Conservation (phyloP, 2,113 vertebrate species). For the Limanda limanda region DNA sequence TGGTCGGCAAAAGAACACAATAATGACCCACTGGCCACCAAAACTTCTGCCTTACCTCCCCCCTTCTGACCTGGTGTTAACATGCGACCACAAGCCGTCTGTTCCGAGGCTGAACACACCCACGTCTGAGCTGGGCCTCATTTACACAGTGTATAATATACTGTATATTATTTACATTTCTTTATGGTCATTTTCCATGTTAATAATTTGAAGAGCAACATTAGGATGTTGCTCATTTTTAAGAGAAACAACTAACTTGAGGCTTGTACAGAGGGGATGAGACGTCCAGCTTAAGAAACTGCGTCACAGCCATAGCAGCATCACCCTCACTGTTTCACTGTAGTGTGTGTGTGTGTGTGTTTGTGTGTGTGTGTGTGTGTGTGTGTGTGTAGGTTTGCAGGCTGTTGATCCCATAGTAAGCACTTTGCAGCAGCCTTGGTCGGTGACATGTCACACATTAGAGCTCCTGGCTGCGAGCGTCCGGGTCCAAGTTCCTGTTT, state of each 20-base stretch:
- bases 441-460: background rate
- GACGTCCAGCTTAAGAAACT: background rate
- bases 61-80: no score
- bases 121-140: background rate
- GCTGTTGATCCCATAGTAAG: background rate
- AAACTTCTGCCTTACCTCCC: no score
- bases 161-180: background rate
- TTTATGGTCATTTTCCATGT: constrained; percentile 9
- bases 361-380: background rate
- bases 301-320: constrained; percentile 1
- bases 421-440: background rate
- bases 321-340: constrained; percentile 1
- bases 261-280: constrained; percentile 12
- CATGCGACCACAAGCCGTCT: no score
- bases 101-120: no score
- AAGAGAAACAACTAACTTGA: background rate
- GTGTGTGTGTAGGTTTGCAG: background rate
- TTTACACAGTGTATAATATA: constrained; percentile 25
- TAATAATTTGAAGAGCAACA: background rate
- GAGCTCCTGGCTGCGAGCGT: background rate
- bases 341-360: background rate
- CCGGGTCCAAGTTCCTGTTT: background rate
- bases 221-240: background rate
- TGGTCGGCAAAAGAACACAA: no score
- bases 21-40: no score